Percentiles rank a stretch among this genome's conserved stretches.
Conservation (phyloP, 2,797 vertebrate genomes). For the Pangasius sanitwongsei region DNA sequence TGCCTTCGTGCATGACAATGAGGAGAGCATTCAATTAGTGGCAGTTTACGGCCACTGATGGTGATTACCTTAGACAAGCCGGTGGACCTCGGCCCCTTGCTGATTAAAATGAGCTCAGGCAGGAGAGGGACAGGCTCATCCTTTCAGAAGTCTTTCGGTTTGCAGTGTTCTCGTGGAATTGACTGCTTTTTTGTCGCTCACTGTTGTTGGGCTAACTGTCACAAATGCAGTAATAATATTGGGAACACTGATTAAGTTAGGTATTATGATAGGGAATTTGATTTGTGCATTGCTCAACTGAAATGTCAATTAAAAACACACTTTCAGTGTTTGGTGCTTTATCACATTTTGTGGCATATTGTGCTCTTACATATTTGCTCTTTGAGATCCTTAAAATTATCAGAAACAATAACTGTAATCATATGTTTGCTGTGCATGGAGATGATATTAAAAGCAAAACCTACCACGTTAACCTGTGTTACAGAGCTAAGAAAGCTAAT, state of each 20-base stretch:
- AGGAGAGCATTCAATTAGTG: constrained; percentile 80
- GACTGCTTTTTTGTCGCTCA: neutral
- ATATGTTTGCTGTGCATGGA: neutral
- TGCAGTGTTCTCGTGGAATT: constrained; percentile 1
- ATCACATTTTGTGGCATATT: neutral
- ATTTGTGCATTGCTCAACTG: neutral
- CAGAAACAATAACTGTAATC: neutral
- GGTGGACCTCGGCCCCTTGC: constrained; percentile 70
- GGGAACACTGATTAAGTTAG: neutral
- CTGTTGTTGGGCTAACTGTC: neutral
- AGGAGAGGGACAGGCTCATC: constrained; percentile 21
- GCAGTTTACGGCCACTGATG: constrained; percentile 76
- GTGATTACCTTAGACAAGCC: constrained; percentile 81
- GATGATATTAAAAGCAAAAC: neutral
- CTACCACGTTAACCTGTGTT: neutral
- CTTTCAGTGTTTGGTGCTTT: neutral
- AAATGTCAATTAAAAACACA: neutral
- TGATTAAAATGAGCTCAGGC: constrained; percentile 75
- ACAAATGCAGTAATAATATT: neutral
- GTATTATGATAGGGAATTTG: neutral
- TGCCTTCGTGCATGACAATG: constrained; percentile 77
- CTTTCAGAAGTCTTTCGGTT: constrained; percentile 19
- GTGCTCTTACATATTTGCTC: no score
- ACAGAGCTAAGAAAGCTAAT: neutral
- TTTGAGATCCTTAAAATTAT: neutral